phyloP scores from a whole-genome alignment of 2,888 invertebrate species.

The Hipparchia sbordonii region DNA sequence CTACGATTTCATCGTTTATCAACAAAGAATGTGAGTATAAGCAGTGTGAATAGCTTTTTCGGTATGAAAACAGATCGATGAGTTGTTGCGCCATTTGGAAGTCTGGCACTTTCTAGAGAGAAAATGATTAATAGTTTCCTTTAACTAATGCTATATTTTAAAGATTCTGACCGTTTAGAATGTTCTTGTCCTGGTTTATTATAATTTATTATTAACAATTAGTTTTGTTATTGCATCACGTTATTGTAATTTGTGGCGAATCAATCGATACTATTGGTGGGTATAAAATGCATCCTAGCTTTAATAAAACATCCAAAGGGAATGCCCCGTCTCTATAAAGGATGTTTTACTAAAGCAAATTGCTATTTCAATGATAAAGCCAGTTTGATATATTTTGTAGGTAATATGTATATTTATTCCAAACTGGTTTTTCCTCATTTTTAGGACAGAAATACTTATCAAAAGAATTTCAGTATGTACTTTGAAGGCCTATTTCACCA shows the following conservation, averaged over 20 bases:
- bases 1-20: neutral
- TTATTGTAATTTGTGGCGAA: neutral
- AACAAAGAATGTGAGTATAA: conserved; percentile 3
- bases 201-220: neutral
- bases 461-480: too few species aligned
- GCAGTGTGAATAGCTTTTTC: neutral
- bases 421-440: too few species aligned
- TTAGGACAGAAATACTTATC: too few species aligned
- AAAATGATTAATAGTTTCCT: neutral
- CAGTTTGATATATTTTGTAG: too few species aligned
- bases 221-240: conserved; percentile 7
- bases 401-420: too few species aligned
- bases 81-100: conserved; percentile 58
- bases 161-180: neutral
- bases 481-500: too few species aligned
- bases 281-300: neutral
- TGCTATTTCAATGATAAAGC: too few species aligned
- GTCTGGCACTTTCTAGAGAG: conserved; percentile 50
- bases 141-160: neutral
- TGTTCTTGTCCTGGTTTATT: neutral
- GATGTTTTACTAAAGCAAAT: too few species aligned
- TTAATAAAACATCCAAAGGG: neutral
- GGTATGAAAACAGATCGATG: conserved; percentile 53
- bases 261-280: neutral
- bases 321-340: too few species aligned